A percentile compares a stretch with the other conserved stretches of the same genome.
Evolutionary conservation across 2,113 vertebrate genomes (phyloP).

Genomic region (Tenebrosternarchus preto): DNA sequence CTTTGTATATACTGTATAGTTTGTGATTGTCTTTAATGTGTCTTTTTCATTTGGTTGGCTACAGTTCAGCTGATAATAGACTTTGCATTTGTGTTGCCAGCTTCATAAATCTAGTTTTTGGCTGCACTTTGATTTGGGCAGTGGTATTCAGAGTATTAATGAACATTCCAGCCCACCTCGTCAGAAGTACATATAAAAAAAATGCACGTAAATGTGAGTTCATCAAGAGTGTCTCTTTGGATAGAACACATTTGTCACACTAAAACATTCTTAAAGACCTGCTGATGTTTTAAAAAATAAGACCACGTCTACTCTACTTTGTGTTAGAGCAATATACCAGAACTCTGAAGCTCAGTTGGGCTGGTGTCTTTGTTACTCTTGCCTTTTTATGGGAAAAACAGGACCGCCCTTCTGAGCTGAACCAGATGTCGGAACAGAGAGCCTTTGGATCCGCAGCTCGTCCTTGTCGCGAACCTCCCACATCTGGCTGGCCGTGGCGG

Average conservation of each 20-base stretch:
- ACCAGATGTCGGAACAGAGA: conserved; percentile 45
- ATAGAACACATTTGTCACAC: neutral
- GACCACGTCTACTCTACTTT: conserved; percentile 9
- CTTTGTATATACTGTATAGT: neutral
- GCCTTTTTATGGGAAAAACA: conserved; percentile 40
- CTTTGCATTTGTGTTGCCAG: neutral
- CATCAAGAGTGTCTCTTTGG: neutral
- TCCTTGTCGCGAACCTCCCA: conserved; percentile 43
- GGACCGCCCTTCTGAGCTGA: conserved; percentile 33
- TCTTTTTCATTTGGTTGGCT: neutral
- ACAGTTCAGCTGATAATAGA: neutral
- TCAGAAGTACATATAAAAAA: neutral
- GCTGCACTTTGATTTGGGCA: neutral
- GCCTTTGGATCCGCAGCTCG: conserved; percentile 18
- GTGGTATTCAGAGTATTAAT: neutral
- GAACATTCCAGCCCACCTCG: neutral
- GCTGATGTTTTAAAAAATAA: neutral
- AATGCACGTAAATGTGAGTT: neutral
- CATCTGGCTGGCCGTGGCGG: conserved; percentile 56
- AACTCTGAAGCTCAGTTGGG: neutral
- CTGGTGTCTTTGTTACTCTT: conserved; percentile 11
- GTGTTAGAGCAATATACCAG: neutral
- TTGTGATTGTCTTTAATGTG: neutral
- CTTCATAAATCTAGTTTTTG: neutral
- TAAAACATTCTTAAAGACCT: neutral